Conservation (phyloP, 2,888 invertebrate species). For the Heliconius cydno region DNA sequence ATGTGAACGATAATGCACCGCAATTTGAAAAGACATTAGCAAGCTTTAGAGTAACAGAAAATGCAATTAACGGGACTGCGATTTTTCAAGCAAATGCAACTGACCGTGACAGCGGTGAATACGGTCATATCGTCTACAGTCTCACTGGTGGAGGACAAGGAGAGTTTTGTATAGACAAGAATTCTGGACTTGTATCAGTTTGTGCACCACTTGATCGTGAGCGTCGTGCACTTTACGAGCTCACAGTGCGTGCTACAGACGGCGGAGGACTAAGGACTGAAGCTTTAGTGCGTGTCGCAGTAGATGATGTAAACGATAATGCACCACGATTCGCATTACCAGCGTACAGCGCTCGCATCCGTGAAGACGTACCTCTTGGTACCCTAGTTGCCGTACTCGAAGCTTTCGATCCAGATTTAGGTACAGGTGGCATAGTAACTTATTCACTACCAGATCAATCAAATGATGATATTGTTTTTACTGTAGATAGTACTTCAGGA, state of each 20-base stretch:
- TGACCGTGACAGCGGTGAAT: conserved; percentile 93
- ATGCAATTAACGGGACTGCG: conserved; percentile 92
- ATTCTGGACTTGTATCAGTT: conserved; percentile 90
- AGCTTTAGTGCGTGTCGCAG: conserved; percentile 90
- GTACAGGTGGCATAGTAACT: conserved; percentile 89
- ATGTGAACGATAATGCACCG: conserved; percentile 96
- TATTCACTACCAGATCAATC: conserved; percentile 90
- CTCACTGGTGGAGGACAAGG: conserved; percentile 89
- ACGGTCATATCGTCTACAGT: conserved; percentile 89
- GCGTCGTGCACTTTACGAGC: conserved; percentile 90
- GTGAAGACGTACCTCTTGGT: conserved; percentile 95
- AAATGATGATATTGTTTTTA: conserved; percentile 88
- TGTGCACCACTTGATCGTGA: conserved; percentile 93
- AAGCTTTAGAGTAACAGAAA: conserved; percentile 93
- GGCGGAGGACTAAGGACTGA: conserved; percentile 90
- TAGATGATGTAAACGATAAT: conserved; percentile 96
- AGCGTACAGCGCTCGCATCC: conserved; percentile 90
- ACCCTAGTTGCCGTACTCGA: conserved; percentile 93
- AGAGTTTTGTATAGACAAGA: conserved; percentile 91
- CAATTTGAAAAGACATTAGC: conserved; percentile 92
- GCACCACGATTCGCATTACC: conserved; percentile 91
- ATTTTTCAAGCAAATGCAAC: conserved; percentile 93
- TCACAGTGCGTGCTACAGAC: conserved; percentile 91
- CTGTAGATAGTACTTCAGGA: conserved; percentile 93
- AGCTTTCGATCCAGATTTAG: conserved; percentile 93